Evolutionary conservation across 2,888 invertebrate species (phyloP), one percentile per base, ranked within the genome.

Genomic region (Gymnoscelis rufifasciata): DNA sequence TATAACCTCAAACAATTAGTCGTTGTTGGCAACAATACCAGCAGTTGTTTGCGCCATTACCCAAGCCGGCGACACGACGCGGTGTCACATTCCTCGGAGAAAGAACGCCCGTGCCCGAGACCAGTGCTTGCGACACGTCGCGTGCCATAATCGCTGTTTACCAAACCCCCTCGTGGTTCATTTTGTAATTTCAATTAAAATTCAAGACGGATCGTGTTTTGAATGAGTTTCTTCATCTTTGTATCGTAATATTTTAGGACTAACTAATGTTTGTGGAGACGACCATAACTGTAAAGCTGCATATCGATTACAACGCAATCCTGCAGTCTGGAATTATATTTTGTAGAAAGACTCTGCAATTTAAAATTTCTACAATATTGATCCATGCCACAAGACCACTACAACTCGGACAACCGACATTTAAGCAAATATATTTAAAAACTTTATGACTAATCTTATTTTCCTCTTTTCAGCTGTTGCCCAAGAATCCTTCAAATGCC

Each of bases 401-500:
- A n/a, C n/a, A n/a, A n/a, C n/a, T n/a, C n/a, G n/a, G n/a, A n/a
- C n/a, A n/a, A n/a, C n/a, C n/a, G n/a, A n/a, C n/a, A n/a, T n/a
- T n/a, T n/a, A n/a, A n/a, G n/a, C n/a, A n/a, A n/a, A n/a, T n/a
- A n/a, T n/a, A n/a, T 10, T n/a, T 19, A 1, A 10, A 10, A n/a
- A 15, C 15, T 5, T 14, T 33, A 35, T 19, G 15, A 28, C 33
- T 49, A 19, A 49, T 35, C 26, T 27, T 8, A 2, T 41, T 3
- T 54, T 56, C 65, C 62, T 68, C 57, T 66, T 89, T 86, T 27
- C 89, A 94, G 92, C 90, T 69, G 89, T 90, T 70, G 94, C 91
- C 62, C 95, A 95, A 83, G 95, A 95, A 60, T 91, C 89, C 71
- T 97, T 97, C 91, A 95, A 96, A 90, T 97, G 97, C 72, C 97